Evolutionary conservation across 2,888 invertebrate species (phyloP).

Genomic region (Drosophila antonietae): DNA sequence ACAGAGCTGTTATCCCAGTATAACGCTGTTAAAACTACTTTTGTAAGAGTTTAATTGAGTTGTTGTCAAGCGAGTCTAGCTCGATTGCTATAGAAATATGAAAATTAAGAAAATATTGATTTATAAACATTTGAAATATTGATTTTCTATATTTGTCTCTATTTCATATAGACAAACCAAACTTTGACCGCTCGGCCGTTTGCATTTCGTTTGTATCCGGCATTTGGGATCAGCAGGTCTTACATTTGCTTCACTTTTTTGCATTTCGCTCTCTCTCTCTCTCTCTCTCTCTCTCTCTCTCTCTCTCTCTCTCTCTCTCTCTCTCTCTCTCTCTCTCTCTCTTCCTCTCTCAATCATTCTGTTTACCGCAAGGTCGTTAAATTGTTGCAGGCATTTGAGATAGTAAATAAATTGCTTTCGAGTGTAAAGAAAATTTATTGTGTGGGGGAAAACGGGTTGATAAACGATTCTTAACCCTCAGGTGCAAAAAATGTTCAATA

Average conservation of each 20-base stretch:
- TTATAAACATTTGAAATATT: neutral
- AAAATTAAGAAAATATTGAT: slow-evolving; percentile 1
- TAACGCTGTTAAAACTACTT: neutral
- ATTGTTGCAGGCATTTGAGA: neutral
- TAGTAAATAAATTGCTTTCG: slow-evolving; percentile 1
- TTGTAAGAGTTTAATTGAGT: neutral
- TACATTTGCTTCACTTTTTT: neutral
- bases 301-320: neutral
- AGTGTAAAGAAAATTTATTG: neutral
- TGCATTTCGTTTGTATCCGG: neutral
- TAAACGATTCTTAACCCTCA: slow-evolving; percentile 33
- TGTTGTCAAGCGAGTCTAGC: neutral
- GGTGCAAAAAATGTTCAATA: neutral
- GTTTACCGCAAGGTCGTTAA: neutral
- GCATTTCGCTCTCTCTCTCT: neutral
- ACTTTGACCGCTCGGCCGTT: neutral
- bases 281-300: neutral
- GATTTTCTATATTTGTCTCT: neutral
- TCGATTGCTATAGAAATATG: neutral
- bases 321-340: neutral
- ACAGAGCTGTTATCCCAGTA: neutral
- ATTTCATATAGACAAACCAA: neutral
- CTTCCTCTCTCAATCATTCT: neutral
- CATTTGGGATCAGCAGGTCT: neutral
- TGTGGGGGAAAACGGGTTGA: neutral